Evolutionary conservation across 2,888 invertebrate species (phyloP).

Genomic region (Suillia variegata): DNA sequence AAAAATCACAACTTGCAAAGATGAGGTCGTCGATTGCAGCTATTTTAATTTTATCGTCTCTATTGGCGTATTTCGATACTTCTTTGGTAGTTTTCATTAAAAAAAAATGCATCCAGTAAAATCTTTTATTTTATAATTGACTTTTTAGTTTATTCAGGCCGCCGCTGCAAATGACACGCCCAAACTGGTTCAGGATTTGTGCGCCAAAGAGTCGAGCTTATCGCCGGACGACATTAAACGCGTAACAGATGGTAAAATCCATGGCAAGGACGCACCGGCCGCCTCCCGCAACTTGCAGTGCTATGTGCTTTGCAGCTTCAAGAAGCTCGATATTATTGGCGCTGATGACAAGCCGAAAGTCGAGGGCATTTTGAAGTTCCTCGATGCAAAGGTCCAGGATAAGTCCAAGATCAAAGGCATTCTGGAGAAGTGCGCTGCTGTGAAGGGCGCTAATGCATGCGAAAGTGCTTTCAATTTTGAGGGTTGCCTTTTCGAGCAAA

Average conservation of each 20-base stretch:
- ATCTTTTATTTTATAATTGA: no score
- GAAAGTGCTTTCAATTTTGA: no score
- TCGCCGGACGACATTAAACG: slow-evolving; percentile 12
- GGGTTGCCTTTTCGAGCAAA: no score
- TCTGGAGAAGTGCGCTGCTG: no score
- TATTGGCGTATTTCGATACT: no score
- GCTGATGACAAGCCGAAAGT: slow-evolving; percentile 10
- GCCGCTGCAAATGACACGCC: neutral
- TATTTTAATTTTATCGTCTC: no score
- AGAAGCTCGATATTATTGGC: slow-evolving; percentile 12
- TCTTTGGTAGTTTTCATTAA: neutral
- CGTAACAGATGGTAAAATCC: neutral
- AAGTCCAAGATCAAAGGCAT: no score
- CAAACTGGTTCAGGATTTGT: neutral
- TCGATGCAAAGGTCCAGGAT: neutral
- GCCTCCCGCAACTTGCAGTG: slow-evolving; percentile 18
- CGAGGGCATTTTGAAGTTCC: neutral
- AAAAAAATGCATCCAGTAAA: no score
- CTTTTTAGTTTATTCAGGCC: neutral
- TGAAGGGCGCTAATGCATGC: no score
- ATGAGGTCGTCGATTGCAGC: no score
- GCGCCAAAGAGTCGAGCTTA: neutral
- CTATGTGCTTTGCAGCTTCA: slow-evolving; percentile 18
- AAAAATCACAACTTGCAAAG: no score
- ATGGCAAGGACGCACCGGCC: neutral